Evolutionary conservation across 2,888 invertebrate genomes (phyloP).

Genomic region (Diachrysia chrysitis): DNA sequence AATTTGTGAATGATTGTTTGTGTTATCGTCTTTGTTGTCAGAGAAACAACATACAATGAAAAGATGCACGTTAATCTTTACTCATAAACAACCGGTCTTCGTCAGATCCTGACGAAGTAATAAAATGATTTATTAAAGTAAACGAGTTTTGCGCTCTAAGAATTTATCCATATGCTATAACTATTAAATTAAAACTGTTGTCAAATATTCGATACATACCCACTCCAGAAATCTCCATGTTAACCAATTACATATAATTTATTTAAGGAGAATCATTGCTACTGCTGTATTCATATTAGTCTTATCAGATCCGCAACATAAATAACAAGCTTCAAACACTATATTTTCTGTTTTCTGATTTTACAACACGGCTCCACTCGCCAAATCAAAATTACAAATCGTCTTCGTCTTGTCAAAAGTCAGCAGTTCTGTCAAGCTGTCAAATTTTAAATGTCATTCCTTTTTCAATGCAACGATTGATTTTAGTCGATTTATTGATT

Average conservation of each 20-base stretch:
- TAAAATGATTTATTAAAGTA: constrained; percentile 20
- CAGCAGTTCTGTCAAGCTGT: constrained; percentile 25
- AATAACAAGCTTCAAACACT: constrained; percentile 20
- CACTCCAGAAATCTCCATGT: constrained; percentile 82
- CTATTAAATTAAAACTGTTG: constrained; percentile 47
- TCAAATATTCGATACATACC: constrained; percentile 69
- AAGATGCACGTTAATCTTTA: constrained; percentile 33
- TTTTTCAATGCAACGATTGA: not conserved
- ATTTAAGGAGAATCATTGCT: constrained; percentile 40
- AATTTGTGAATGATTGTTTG: constrained; percentile 57
- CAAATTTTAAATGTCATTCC: constrained; percentile 39
- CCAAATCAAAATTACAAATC: constrained; percentile 47
- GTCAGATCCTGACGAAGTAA: constrained; percentile 13
- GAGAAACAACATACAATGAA: constrained; percentile 63
- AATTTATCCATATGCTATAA: constrained; percentile 25
- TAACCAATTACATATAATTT: constrained; percentile 49
- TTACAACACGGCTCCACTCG: constrained; percentile 29
- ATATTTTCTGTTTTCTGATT: constrained; percentile 30
- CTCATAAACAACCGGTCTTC: constrained; percentile 31
- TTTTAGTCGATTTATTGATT: constrained; percentile 31
- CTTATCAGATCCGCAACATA: constrained; percentile 23
- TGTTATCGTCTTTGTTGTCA: constrained; percentile 78
- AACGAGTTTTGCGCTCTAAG: constrained; percentile 17
- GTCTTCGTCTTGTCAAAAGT: constrained; percentile 17
- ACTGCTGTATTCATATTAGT: constrained; percentile 32